Evolutionary conservation across 2,113 vertebrate species (phyloP).

Genomic region (Caretta caretta): DNA sequence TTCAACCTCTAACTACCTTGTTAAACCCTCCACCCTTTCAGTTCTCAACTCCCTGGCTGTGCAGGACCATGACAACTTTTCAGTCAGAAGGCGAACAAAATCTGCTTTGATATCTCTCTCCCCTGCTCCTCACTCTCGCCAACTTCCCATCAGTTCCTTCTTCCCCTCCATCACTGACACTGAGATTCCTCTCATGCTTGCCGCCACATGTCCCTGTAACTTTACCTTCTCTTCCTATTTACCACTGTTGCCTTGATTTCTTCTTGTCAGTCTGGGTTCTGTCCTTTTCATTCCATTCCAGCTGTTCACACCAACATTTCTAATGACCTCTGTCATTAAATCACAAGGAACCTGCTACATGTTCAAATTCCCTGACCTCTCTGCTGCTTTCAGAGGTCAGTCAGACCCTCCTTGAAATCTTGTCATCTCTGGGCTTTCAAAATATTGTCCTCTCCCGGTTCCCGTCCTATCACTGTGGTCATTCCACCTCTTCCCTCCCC

Average conservation of each 20-base stretch:
- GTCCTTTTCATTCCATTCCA: not conserved
- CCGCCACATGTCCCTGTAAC: not conserved
- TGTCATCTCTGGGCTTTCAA: not conserved
- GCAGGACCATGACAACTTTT: not conserved
- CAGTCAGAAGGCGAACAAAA: fast-evolving
- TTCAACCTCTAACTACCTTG: not conserved
- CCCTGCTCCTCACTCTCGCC: not conserved
- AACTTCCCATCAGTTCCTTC: not conserved
- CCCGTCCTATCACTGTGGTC: not conserved
- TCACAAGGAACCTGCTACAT: not conserved
- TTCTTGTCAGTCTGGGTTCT: not conserved
- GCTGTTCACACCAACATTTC: not conserved
- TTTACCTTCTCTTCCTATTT: not conserved
- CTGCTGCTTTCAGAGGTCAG: not conserved
- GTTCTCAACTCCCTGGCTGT: not conserved
- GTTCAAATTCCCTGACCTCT: not conserved
- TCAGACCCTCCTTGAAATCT: not conserved
- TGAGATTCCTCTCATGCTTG: not conserved
- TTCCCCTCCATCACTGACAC: not conserved
- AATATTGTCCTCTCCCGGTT: not conserved
- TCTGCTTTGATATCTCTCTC: not conserved
- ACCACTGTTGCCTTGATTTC: not conserved
- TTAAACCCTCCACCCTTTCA: not conserved
- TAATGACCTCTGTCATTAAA: not conserved
- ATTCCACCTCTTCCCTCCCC: not conserved